phyloP scores from a whole-genome alignment of 2,888 invertebrate species.

The Temnothorax ravouxi region DNA sequence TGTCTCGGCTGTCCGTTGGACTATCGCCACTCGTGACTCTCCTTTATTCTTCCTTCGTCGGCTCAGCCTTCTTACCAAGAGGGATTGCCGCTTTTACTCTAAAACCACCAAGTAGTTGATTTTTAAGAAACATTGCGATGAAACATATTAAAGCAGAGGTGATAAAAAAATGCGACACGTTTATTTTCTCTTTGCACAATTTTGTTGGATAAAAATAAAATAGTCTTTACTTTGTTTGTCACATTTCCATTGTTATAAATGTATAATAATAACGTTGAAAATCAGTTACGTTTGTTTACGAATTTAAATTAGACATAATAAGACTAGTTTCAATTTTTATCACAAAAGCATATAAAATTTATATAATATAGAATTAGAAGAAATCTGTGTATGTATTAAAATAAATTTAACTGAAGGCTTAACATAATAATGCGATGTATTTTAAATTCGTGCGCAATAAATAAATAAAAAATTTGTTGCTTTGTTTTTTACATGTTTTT shows the following conservation, averaged over 20 bases:
- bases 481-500: not conserved
- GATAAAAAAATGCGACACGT: not conserved
- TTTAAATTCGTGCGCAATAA: not conserved
- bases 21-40: slow-evolving; percentile 39
- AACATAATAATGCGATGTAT: not conserved
- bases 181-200: slow-evolving; percentile 2
- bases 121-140: not conserved
- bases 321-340: not conserved
- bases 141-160: not conserved
- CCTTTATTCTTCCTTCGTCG: slow-evolving; percentile 94
- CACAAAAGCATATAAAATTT: not conserved
- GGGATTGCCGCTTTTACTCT: slow-evolving; percentile 96
- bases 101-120: slow-evolving; percentile 79
- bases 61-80: slow-evolving; percentile 94
- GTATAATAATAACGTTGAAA: not conserved
- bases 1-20: slow-evolving; percentile 50
- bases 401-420: not conserved
- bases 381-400: not conserved
- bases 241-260: not conserved
- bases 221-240: not conserved
- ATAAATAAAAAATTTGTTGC: not conserved
- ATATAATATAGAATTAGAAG: not conserved
- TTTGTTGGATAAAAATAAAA: not conserved
- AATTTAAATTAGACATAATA: not conserved
- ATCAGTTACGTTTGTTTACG: not conserved